A percentile compares a stretch with the other conserved stretches of the same genome.
Conservation (phyloP, 2,113 vertebrate species). For the Barnardius zonarius region DNA sequence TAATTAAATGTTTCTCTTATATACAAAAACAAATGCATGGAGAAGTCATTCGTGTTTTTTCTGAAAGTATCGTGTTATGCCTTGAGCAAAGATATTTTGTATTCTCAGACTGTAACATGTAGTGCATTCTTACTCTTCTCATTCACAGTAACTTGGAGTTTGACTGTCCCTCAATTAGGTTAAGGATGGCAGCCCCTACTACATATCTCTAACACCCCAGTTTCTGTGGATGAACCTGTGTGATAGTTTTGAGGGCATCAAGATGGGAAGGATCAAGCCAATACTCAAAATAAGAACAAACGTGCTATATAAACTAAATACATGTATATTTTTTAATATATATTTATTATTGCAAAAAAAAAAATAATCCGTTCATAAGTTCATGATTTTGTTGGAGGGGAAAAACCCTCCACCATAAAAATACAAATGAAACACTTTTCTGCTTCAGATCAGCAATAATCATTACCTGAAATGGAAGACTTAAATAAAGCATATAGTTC, state of each 20-base stretch:
- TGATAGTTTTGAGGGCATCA: neutral
- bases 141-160: neutral
- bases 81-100: neutral
- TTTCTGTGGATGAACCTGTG: neutral
- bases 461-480: neutral
- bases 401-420: neutral
- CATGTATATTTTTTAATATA: too few species aligned
- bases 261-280: neutral
- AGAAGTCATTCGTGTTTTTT: neutral
- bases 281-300: neutral
- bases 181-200: neutral
- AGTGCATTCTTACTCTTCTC: neutral
- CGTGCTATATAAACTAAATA: neutral
- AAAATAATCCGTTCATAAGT: neutral
- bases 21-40: neutral
- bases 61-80: neutral
- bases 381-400: neutral
- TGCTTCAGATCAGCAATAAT: neutral
- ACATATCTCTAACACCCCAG: rapidly evolving
- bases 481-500: neutral
- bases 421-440: neutral
- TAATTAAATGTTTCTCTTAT: neutral
- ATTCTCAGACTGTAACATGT: neutral
- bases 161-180: neutral
- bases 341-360: neutral